phyloP scores from a whole-genome alignment of 2,888 invertebrate species.

The Congeria kusceri region DNA sequence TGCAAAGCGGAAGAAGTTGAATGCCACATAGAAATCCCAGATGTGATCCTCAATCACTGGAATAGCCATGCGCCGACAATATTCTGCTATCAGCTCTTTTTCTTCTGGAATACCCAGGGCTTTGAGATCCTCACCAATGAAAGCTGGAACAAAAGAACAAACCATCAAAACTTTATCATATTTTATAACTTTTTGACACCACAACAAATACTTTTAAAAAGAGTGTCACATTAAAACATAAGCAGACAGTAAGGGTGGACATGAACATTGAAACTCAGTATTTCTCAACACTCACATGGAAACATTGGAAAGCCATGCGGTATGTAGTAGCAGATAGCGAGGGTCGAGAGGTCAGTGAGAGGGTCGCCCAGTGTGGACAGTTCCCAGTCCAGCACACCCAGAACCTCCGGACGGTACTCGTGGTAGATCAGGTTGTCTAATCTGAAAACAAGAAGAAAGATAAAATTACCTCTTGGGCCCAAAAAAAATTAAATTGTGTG shows the following conservation, averaged over 20 bases:
- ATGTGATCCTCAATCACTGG: constrained; percentile 64
- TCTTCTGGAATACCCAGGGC: constrained; percentile 76
- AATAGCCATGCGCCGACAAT: constrained; percentile 73
- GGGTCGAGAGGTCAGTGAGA: constrained; percentile 84
- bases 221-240: too few relatives aligned
- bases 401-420: constrained; percentile 81
- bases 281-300: constrained; percentile 59
- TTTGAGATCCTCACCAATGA: constrained; percentile 63
- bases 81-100: constrained; percentile 71
- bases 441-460: constrained; percentile 74
- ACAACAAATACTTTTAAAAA: too few relatives aligned
- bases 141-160: constrained; percentile 54
- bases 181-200: too few relatives aligned
- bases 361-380: constrained; percentile 86
- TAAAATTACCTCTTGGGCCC: too few relatives aligned
- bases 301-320: constrained; percentile 68
- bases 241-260: too few relatives aligned
- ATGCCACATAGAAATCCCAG: constrained; percentile 85
- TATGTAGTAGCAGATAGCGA: constrained; percentile 79
- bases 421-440: constrained; percentile 86
- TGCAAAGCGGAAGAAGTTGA: constrained; percentile 84
- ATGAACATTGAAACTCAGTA: too few relatives aligned
- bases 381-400: constrained; percentile 86
- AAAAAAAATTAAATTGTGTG: too few relatives aligned
- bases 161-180: too few relatives aligned